Conservation (phyloP, 2,113 vertebrate species). For the Mastomys coucha region DNA sequence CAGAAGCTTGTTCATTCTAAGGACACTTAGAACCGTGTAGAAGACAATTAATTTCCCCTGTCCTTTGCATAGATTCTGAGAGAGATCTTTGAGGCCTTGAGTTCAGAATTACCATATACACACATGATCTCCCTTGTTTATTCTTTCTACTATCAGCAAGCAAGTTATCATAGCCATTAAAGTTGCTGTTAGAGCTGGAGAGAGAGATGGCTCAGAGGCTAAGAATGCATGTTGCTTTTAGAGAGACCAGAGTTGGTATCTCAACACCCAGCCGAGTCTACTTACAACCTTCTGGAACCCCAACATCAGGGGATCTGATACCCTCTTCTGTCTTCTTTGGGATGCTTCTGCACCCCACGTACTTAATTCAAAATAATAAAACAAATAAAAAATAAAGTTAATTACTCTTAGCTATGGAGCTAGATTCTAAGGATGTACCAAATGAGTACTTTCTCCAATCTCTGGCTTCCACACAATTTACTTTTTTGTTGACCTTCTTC, state of each 20-base stretch:
- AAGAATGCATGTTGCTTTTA: background rate
- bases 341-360: too few relatives aligned
- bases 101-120: background rate
- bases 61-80: background rate
- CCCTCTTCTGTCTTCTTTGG: too few relatives aligned
- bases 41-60: background rate
- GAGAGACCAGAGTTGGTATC: background rate
- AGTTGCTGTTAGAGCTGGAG: background rate
- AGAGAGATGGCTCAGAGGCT: background rate
- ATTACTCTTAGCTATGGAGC: background rate
- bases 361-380: background rate
- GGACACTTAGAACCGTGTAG: background rate
- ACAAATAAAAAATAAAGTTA: background rate
- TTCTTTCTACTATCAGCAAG: background rate
- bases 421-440: background rate
- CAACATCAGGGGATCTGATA: background rate
- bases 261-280: background rate
- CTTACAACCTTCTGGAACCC: background rate
- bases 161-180: background rate
- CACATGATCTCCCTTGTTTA: background rate
- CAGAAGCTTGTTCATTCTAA: background rate
- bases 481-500: background rate
- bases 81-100: background rate
- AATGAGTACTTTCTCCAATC: background rate
- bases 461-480: background rate